A percentile compares a stretch with the other conserved stretches of the same genome.
phyloP scores from a whole-genome alignment of 1,140 invertebrate genomes.

The Stegodyphus mimosarum region DNA sequence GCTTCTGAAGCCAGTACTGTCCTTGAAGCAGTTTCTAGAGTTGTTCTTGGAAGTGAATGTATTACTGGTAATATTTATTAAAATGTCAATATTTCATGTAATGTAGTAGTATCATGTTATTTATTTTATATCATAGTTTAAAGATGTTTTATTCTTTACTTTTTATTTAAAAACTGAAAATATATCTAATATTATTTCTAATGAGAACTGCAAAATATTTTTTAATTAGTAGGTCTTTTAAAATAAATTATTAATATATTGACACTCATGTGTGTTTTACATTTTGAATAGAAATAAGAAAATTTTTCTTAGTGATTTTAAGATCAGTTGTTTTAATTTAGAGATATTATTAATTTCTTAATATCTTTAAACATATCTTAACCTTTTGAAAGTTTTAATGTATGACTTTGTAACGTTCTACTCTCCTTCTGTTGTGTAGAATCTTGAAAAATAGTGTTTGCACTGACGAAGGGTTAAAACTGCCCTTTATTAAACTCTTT shows the following conservation, averaged over 20 bases:
- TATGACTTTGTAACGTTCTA: no score
- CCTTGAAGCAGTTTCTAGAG: conserved; percentile 3
- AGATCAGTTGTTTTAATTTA: no score
- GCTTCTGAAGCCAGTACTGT: conserved; percentile 10
- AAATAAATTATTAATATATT: neutral
- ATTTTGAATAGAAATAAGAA: no score
- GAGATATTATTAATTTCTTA: no score
- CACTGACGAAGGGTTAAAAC: no score
- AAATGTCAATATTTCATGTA: neutral
- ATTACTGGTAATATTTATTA: conserved; percentile 3
- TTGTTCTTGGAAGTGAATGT: neutral
- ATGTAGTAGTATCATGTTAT: neutral
- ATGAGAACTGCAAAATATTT: neutral
- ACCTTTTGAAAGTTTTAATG: no score
- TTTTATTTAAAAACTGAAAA: neutral
- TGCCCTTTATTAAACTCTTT: no score
- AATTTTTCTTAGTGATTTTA: no score
- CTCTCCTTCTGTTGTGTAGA: no score
- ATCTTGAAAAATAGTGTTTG: no score
- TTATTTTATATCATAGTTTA: neutral
- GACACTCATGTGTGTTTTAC: no score
- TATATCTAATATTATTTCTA: neutral
- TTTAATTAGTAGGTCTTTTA: neutral
- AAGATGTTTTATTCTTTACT: neutral
- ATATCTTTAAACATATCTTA: no score